Evolutionary conservation across 2,113 vertebrate species (phyloP), one percentile per base, ranked within the genome.

Genomic region (Lucifuga dentata): DNA sequence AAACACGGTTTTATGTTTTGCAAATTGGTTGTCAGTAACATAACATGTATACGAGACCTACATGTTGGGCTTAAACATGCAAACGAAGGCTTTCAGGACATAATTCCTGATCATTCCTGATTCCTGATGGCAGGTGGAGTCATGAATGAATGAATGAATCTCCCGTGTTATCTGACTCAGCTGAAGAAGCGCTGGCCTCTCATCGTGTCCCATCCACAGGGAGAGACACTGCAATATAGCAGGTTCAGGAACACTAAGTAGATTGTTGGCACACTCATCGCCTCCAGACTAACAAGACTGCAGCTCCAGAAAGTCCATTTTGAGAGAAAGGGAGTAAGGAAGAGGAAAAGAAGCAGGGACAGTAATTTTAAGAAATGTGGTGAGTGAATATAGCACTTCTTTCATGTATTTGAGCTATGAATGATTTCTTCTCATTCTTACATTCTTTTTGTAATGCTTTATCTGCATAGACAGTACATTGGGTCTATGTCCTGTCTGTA

Each of bases 301-400:
- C 71, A 87, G 86, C 70, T 80, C 84, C 61, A 86, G 76, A 84
- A 81, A 87, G 73, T 84, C 63, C 44, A 62, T 86, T 86, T 64
- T 17, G 71, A 80, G 29, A 69, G 48, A 67, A n/a, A 48, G 16
- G 44, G 32, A 56, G 38, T 16, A 8, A 12, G 11, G 11, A 36
- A 29, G 23, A n/a, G 23, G 15, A 7, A 26, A 3, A 12, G 21
- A n/a, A 11, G n/a, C n/a, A n/a, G 46, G 23, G 21, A 29, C 26
- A 29, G 26, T 29, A 7, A 7, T 29, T 5, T 29, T 29, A n/a
- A n/a, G n/a, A n/a, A n/a, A n/a, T n/a, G n/a, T n/a, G n/a, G n/a
- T n/a, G n/a, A n/a, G n/a, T n/a, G n/a, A n/a, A n/a, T n/a, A n/a
- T n/a, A n/a, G n/a, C n/a, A n/a, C n/a, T n/a, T n/a, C n/a, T n/a